These are phyloP conservation scores for Bombylius discolor DNA, from an alignment of 2,888 invertebrate species.

Conservation along the genomic window DNA sequence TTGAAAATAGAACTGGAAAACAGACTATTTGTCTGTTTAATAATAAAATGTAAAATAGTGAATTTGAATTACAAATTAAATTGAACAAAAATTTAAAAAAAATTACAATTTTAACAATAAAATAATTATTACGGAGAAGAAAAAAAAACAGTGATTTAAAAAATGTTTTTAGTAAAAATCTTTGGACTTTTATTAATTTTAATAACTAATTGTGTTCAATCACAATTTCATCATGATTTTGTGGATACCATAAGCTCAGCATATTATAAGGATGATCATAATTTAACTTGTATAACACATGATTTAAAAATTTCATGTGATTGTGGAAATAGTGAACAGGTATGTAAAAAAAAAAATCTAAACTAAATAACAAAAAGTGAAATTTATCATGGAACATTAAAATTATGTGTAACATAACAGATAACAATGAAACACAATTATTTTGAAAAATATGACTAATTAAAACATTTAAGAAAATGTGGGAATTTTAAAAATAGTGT, in stretches of 20 bases:
- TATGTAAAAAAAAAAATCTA: conserved; percentile 18
- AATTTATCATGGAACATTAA: too few relatives aligned
- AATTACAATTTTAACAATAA: neutral
- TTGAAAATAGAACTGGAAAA: neutral
- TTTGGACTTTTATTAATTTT: neutral
- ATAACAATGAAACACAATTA: too few relatives aligned
- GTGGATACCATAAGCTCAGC: neutral
- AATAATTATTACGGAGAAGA: neutral
- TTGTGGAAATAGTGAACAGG: conserved; percentile 29
- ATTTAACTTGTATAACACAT: conserved; percentile 28
- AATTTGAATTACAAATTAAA: neutral
- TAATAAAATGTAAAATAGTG: neutral
- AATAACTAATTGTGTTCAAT: neutral
- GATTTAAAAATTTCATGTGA: conserved; percentile 33
- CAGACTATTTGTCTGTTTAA: neutral
- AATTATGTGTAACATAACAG: too few relatives aligned
- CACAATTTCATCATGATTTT: neutral
- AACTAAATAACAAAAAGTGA: neutral
- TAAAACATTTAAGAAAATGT: too few relatives aligned
- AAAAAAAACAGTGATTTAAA: neutral
- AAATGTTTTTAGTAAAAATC: neutral
- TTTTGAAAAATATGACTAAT: too few relatives aligned
- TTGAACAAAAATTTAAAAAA: neutral
- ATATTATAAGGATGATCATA: conserved; percentile 12
- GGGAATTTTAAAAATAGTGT: too few relatives aligned